These are phyloP conservation scores for Mizuhopecten yessoensis DNA, from an alignment of 1,140 invertebrate genomes.

Conservation along the genomic window DNA sequence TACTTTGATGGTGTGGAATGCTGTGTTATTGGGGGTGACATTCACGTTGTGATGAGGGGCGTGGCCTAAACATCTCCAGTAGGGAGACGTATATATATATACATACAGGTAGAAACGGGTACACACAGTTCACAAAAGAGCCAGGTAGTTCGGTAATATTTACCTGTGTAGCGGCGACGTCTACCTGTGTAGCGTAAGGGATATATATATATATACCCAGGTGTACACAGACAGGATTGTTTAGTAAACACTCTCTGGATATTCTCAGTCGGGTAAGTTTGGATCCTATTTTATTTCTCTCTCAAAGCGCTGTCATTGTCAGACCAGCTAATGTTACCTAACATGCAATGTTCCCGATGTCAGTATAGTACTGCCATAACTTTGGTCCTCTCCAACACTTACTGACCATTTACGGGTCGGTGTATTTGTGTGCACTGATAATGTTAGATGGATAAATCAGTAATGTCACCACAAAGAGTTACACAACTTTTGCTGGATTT, in stretches of 20 bases:
- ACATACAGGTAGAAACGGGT: not conserved
- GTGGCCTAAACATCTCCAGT: constrained; percentile 20
- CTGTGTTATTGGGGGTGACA: constrained; percentile 7
- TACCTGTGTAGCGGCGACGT: not conserved
- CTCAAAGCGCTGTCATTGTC: no score
- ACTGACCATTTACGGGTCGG: no score
- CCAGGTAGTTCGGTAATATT: not conserved
- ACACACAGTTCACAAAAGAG: not conserved
- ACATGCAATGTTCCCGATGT: no score
- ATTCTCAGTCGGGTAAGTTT: not conserved
- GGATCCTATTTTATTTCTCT: no score
- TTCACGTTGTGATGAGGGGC: not conserved
- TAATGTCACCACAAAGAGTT: no score
- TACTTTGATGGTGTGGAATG: not conserved
- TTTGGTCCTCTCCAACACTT: no score
- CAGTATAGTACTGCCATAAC: no score
- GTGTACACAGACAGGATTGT: not conserved
- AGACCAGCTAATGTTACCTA: no score
- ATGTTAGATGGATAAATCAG: no score
- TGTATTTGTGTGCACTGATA: no score
- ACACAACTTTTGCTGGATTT: no score
- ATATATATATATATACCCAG: not conserved
- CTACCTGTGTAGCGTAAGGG: constrained; percentile 23
- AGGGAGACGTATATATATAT: not conserved
- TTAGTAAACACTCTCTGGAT: not conserved